These are phyloP conservation scores for Andrena marginata DNA, from an alignment of 2,888 invertebrate genomes.

Conservation along the genomic window DNA sequence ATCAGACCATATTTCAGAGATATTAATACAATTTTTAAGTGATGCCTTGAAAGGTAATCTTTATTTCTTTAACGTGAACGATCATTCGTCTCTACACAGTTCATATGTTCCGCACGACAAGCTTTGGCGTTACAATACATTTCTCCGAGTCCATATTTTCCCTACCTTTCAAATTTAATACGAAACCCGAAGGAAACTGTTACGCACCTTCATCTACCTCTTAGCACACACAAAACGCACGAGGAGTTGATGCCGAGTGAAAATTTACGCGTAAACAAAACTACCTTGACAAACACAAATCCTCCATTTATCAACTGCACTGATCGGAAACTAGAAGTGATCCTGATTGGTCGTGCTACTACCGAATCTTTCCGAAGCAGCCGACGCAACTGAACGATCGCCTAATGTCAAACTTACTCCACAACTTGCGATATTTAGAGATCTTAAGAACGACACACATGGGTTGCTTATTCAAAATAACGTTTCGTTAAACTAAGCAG, in stretches of 20 bases:
- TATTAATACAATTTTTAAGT: slow-evolving; percentile 14
- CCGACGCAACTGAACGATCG: slow-evolving; percentile 49
- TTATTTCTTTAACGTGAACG: slow-evolving; percentile 61
- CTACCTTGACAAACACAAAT: slow-evolving; percentile 89
- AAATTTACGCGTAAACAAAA: slow-evolving; percentile 88
- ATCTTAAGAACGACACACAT: not conserved
- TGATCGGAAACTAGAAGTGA: slow-evolving; percentile 80
- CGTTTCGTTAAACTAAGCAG: too few relatives aligned
- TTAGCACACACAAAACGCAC: slow-evolving; percentile 82
- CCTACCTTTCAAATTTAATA: slow-evolving; percentile 56
- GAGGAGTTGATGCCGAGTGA: slow-evolving; percentile 80
- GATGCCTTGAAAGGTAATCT: slow-evolving; percentile 27
- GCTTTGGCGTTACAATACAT: slow-evolving; percentile 61
- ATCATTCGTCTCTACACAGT: slow-evolving; percentile 55
- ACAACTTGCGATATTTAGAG: slow-evolving; percentile 1
- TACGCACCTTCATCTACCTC: slow-evolving; percentile 90
- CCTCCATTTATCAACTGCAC: slow-evolving; percentile 89
- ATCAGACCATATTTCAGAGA: slow-evolving; percentile 1
- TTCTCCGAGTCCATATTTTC: slow-evolving; percentile 42
- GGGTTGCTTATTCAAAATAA: too few relatives aligned
- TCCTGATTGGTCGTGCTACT: slow-evolving; percentile 72
- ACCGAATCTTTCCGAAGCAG: slow-evolving; percentile 75
- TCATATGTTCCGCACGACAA: slow-evolving; percentile 67
- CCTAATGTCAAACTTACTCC: slow-evolving; percentile 6
- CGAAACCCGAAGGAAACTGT: slow-evolving; percentile 48